These are phyloP conservation scores for Drosophila pallidifrons DNA, from an alignment of 1,140 invertebrate species.

Conservation along the genomic window DNA sequence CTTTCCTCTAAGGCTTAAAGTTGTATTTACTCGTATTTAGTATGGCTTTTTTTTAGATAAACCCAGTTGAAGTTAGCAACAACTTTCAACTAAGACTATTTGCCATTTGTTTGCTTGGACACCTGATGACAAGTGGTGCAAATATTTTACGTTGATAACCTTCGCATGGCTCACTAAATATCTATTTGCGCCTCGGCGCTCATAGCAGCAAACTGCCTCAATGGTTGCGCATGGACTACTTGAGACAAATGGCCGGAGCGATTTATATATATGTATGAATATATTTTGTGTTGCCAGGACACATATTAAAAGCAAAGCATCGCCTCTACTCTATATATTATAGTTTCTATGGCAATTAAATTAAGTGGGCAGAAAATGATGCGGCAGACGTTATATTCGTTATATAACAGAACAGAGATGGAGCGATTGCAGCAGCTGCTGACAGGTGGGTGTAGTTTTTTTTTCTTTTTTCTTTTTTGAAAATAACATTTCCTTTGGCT, in stretches of 20 bases:
- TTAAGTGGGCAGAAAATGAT: conserved; percentile 47
- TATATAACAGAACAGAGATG: neutral
- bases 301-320: conserved; percentile 61
- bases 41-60: too few species aligned
- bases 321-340: conserved; percentile 24
- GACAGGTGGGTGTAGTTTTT: conserved; percentile 59
- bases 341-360: conserved; percentile 71
- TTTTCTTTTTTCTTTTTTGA: neutral
- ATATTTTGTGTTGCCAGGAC: conserved; percentile 63
- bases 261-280: conserved; percentile 53
- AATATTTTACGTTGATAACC: conserved; percentile 19
- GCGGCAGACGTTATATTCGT: conserved; percentile 4
- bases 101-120: neutral
- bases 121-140: conserved; percentile 12
- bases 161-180: conserved; percentile 25
- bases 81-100: too few species aligned
- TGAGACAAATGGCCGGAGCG: conserved; percentile 66
- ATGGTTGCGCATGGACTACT: conserved; percentile 42
- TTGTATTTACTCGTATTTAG: too few species aligned
- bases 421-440: conserved; percentile 1
- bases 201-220: neutral
- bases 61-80: too few species aligned
- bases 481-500: conserved; percentile 56
- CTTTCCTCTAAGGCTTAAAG: too few species aligned
- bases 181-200: neutral